Evolutionary conservation across 2,797 vertebrate genomes (phyloP).

Genomic region (Tangara arthus): DNA sequence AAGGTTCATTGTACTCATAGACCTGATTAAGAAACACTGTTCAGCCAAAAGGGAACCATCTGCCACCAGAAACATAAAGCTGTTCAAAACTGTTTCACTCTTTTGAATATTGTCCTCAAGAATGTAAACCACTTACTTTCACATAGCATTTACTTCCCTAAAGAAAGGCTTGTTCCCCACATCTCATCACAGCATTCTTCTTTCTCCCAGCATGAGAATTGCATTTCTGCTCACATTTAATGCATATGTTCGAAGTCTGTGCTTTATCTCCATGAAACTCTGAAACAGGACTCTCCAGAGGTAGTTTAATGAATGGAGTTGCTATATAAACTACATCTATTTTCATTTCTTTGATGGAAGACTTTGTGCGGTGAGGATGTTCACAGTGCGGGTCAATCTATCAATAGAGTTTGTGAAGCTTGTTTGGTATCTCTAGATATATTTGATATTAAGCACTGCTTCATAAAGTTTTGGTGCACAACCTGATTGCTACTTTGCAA

Average conservation of each 20-base stretch:
- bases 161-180: background rate
- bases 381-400: background rate
- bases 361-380: background rate
- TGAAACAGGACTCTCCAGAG: background rate
- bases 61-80: background rate
- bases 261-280: background rate
- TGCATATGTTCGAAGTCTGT: background rate
- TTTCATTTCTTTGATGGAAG: background rate
- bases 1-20: slow-evolving; percentile 20
- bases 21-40: slow-evolving; percentile 2
- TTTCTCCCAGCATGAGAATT: background rate
- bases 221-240: background rate
- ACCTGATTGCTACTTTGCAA: background rate
- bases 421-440: background rate
- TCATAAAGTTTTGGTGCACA: background rate
- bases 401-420: background rate
- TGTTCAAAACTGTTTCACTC: background rate
- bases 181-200: background rate
- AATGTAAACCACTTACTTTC: background rate
- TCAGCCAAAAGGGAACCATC: slow-evolving; percentile 36
- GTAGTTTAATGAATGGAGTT: background rate
- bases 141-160: background rate
- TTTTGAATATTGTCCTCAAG: background rate
- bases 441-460: background rate
- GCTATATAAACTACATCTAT: background rate